Conservation (phyloP, 1,140 invertebrate species). For the Notospermus geniculatus region DNA sequence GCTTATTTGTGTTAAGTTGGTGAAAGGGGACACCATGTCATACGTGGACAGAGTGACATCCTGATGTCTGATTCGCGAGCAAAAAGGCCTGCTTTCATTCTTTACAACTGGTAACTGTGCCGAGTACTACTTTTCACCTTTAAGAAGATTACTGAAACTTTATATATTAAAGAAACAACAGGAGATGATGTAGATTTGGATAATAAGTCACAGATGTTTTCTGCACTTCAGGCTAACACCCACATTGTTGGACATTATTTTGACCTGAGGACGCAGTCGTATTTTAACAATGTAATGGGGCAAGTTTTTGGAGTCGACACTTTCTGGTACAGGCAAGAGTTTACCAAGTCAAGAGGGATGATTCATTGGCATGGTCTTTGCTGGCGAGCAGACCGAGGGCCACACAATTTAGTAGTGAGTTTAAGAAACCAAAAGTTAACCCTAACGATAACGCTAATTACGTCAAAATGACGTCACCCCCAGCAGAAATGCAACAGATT, state of each 20-base stretch:
- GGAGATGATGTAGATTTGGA: constrained; percentile 6
- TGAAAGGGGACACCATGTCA: too few species aligned
- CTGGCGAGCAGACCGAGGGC: constrained; percentile 24
- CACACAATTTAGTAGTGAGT: constrained; percentile 28
- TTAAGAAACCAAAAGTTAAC: too few species aligned
- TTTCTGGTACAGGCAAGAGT: constrained; percentile 27
- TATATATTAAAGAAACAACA: constrained; percentile 2
- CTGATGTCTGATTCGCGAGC: too few species aligned
- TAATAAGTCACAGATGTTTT: not conserved
- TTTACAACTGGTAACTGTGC: constrained; percentile 8
- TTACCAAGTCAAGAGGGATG: constrained; percentile 24
- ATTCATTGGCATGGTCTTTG: constrained; percentile 27
- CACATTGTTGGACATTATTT: constrained; percentile 20
- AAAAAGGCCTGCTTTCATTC: constrained; percentile 1
- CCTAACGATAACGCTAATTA: too few species aligned
- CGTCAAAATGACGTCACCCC: too few species aligned
- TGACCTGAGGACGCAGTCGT: constrained; percentile 21
- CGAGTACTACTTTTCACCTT: not conserved
- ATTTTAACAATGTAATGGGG: constrained; percentile 14
- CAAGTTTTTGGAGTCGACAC: constrained; percentile 22
- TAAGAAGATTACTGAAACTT: not conserved
- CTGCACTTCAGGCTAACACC: not conserved
- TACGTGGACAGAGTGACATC: too few species aligned
- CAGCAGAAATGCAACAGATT: too few species aligned
- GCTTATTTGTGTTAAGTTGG: too few species aligned